Base-by-base conservation (phyloP, 1,140 invertebrate species). In the Calephelis nemesis region DNA sequence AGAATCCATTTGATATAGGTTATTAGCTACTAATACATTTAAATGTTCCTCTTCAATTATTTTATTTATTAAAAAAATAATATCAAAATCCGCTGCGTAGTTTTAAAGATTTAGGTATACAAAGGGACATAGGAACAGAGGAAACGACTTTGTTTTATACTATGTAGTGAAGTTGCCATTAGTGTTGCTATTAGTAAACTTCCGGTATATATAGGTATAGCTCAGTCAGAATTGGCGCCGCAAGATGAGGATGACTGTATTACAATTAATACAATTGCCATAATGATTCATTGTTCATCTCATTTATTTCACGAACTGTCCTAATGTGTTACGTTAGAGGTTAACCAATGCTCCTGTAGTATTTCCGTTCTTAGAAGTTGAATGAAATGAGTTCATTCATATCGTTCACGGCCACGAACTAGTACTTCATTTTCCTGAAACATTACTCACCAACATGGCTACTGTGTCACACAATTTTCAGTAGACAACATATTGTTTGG, bases 371-470 rank as follows among this genome's bases (percentile, higher is more conserved):
- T 68, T n/a, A 52, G 75, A 77, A 79, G 69, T 69, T 73, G 63
- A 79, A 77, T 77, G 75, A 67, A 71, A 74, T 74, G 68, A 66
- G 67, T 74, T 76, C 76, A 76, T 77, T 77, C 70, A 77, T 75
- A 67, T 47, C 52, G 10, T 50, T 54, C 64, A 63, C 15, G 52
- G 9, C 7, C 19, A 54, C 52, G 52, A 19, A 54, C 4, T 54
- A 15, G 19, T 54, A 54, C 8, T 54, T 54, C 52, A 54, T 75
- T 79, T 77, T 77, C 72, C 76, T 77, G 76, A 80, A 80, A 65
- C 52, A 70, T 75, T 72, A 73, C 49, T 79, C 69, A 76, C 71
- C 62, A 30, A 30, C 30, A 30, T 69, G 47, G 71, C 67, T 71
- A 65, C 10, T 42, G n/a, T 10, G 11, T n/a, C 12, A 15, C 30